A percentile compares a stretch with the other conserved stretches of the same genome.
These are phyloP conservation scores for Tadarida brasiliensis DNA, from an alignment of 2,797 vertebrate species.

Conservation along the genomic window DNA sequence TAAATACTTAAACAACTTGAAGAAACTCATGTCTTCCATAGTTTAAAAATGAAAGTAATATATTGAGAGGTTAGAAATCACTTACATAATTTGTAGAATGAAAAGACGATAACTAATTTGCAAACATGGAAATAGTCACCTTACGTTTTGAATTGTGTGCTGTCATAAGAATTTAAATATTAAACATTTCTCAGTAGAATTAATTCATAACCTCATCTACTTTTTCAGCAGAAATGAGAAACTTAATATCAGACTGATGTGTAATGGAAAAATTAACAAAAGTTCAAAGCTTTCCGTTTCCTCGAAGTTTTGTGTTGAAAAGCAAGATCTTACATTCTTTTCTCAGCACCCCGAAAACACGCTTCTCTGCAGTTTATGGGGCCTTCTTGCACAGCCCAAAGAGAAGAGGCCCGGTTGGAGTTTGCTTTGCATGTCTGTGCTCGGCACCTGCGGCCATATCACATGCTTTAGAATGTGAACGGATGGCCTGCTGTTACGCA, in stretches of 20 bases:
- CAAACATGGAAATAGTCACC: background rate
- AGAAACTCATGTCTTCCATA: background rate
- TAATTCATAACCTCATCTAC: background rate
- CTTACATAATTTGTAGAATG: background rate
- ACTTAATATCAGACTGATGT: background rate
- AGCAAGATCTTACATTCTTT: background rate
- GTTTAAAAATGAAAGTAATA: background rate
- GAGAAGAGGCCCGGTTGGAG: background rate
- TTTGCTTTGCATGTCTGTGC: background rate
- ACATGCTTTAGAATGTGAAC: background rate
- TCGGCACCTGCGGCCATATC: background rate
- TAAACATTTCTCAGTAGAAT: conserved; percentile 42
- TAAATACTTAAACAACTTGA: conserved; percentile 4
- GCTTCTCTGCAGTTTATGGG: background rate
- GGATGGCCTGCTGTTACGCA: background rate
- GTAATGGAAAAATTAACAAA: background rate
- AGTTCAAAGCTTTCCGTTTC: background rate
- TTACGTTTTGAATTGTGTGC: background rate
- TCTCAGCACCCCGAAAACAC: background rate
- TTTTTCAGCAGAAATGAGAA: conserved; percentile 45
- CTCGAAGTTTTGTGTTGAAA: background rate
- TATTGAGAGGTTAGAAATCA: background rate
- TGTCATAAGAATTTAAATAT: conserved; percentile 20
- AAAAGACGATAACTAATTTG: conserved; percentile 10
- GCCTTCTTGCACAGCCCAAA: background rate